phyloP scores from a whole-genome alignment of 64 coral and sea anemone species.

The Catalaphyllia jardinei region DNA sequence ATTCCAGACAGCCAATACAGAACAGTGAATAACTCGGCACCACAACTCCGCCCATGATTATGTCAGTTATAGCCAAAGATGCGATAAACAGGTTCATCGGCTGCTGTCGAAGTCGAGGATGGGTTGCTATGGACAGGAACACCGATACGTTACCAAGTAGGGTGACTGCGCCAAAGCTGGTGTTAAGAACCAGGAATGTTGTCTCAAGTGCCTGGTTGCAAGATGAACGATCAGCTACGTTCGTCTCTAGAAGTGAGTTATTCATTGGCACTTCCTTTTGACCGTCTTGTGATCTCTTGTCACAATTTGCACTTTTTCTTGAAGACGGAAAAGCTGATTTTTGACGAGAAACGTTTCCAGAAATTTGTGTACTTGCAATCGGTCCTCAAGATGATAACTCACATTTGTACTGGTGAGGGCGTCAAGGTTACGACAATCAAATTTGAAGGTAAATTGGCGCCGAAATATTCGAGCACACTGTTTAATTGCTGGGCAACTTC shows the following conservation, averaged over 20 bases:
- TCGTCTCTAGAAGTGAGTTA: neutral
- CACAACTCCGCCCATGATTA: conserved; percentile 55
- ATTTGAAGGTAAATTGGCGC: too few relatives aligned
- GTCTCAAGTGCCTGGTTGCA: neutral
- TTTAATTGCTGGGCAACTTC: too few relatives aligned
- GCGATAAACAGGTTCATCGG: conserved; percentile 69
- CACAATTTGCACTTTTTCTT: neutral
- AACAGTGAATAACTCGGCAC: conserved; percentile 55
- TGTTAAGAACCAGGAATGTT: neutral
- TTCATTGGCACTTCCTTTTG: neutral
- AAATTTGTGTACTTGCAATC: too few relatives aligned
- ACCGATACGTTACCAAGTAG: neutral
- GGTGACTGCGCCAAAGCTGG: neutral
- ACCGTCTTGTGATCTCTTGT: neutral
- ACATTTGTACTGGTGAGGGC: too few relatives aligned
- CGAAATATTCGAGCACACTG: too few relatives aligned
- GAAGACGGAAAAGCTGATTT: neutral
- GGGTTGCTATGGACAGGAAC: neutral
- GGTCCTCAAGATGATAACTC: too few relatives aligned
- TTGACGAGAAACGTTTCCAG: neutral
- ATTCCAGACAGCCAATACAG: conserved; percentile 20
- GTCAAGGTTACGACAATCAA: too few relatives aligned
- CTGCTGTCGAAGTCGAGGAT: conserved; percentile 3
- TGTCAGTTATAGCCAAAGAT: conserved; percentile 54
- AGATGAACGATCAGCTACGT: neutral